These are phyloP conservation scores for Ametastegia equiseti DNA, from an alignment of 2,888 invertebrate genomes.

Conservation along the genomic window DNA sequence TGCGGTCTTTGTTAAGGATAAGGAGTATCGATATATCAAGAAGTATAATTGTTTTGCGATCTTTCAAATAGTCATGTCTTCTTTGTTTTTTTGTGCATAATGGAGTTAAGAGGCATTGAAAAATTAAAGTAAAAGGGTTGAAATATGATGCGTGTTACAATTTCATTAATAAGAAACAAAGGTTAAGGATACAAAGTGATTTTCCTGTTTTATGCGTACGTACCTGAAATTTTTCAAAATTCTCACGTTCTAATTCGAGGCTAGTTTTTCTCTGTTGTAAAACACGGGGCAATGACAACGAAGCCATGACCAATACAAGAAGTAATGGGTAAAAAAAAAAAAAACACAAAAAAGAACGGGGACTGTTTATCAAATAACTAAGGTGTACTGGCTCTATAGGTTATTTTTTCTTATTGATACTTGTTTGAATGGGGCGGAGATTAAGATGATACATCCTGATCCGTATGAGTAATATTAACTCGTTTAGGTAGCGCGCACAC, in stretches of 20 bases:
- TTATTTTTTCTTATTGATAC: slow-evolving; percentile 11
- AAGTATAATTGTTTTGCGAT: no score
- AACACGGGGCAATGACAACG: slow-evolving; percentile 84
- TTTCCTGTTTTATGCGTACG: slow-evolving; percentile 54
- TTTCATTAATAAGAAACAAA: no score
- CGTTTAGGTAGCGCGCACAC: no score
- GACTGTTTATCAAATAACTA: no score
- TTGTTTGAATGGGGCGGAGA: background rate
- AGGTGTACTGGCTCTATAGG: background rate
- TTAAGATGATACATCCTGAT: slow-evolving; percentile 28
- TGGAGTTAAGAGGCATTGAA: no score
- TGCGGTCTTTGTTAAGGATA: no score
- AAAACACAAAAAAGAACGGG: background rate
- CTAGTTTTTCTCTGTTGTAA: slow-evolving; percentile 87
- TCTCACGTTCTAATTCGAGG: slow-evolving; percentile 87
- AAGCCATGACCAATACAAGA: slow-evolving; percentile 80
- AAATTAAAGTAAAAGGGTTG: no score
- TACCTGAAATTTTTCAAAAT: slow-evolving; percentile 91
- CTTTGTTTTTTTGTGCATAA: no score
- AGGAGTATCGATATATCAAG: no score
- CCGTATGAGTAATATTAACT: background rate
- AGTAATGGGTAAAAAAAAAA: background rate
- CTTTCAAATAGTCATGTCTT: no score
- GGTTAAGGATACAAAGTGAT: background rate
- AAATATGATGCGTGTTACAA: background rate